Evolutionary conservation across 2,113 vertebrate species (phyloP).

Genomic region (Hippocampus mohnikei): DNA sequence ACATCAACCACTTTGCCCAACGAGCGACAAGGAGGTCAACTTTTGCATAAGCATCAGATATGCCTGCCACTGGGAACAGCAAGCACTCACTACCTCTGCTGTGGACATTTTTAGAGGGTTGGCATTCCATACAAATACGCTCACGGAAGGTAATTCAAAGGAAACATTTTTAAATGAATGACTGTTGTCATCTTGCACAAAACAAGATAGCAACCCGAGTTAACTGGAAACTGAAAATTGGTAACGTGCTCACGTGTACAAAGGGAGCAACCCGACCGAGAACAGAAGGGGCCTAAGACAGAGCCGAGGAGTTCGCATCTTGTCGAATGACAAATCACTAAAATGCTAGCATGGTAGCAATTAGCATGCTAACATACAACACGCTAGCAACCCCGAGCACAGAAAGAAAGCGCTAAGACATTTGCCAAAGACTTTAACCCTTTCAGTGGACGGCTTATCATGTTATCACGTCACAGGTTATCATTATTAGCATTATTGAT

Average conservation of each 20-base stretch:
- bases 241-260: background rate
- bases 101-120: background rate
- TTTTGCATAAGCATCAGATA: constrained; percentile 26
- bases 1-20: constrained; percentile 23
- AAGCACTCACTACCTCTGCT: background rate
- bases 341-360: too few relatives aligned
- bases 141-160: background rate
- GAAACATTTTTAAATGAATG: background rate
- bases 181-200: background rate
- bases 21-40: constrained; percentile 21
- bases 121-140: background rate
- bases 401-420: too few relatives aligned
- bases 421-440: too few relatives aligned
- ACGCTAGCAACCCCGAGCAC: too few relatives aligned
- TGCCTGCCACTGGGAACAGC: background rate
- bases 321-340: too few relatives aligned
- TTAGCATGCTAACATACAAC: too few relatives aligned
- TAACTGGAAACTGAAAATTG: background rate
- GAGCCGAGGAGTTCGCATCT: too few relatives aligned
- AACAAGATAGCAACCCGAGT: background rate
- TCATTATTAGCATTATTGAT: too few relatives aligned
- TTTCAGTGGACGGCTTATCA: too few relatives aligned
- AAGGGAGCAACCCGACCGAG: too few relatives aligned
- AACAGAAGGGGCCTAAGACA: too few relatives aligned
- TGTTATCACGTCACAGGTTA: too few relatives aligned